Percentiles rank a stretch among this genome's conserved stretches.
phyloP scores from a whole-genome alignment of 2,113 vertebrate species.

The Acrocephalus kingi region DNA sequence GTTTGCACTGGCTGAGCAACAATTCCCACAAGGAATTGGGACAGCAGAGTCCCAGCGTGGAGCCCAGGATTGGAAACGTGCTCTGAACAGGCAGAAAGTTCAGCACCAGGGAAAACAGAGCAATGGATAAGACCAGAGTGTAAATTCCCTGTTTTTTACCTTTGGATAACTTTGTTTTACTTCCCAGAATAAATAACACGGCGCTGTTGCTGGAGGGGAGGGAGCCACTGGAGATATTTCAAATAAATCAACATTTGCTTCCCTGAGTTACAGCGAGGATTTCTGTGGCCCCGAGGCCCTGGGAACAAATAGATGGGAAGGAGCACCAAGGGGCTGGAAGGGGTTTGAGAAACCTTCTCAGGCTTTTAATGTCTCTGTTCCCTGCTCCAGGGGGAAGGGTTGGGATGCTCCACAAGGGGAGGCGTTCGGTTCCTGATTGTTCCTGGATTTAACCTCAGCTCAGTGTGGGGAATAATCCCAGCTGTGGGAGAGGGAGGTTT shows the following conservation, averaged over 20 bases:
- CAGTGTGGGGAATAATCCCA: fast-evolving
- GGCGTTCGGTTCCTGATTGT: background rate
- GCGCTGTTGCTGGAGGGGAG: background rate
- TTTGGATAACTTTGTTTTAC: background rate
- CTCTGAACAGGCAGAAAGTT: background rate
- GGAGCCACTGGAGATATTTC: background rate
- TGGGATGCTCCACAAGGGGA: background rate
- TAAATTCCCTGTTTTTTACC: background rate
- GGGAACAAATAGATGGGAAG: background rate
- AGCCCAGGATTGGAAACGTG: fast-evolving
- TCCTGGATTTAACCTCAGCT: background rate
- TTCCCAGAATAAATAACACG: background rate
- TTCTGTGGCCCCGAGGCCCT: background rate
- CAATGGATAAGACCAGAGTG: fast-evolving
- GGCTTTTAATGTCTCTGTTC: background rate
- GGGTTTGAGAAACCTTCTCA: background rate
- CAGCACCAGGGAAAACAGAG: background rate
- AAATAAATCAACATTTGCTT: background rate
- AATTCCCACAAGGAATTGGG: background rate
- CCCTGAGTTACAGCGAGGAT: background rate
- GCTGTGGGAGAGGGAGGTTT: background rate
- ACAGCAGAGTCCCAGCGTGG: fast-evolving
- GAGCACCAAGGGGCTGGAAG: background rate
- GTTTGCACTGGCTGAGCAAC: background rate
- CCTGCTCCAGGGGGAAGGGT: fast-evolving